These are phyloP conservation scores for Drosophila quasianomalipes DNA, from an alignment of 2,888 invertebrate genomes.

Conservation along the genomic window DNA sequence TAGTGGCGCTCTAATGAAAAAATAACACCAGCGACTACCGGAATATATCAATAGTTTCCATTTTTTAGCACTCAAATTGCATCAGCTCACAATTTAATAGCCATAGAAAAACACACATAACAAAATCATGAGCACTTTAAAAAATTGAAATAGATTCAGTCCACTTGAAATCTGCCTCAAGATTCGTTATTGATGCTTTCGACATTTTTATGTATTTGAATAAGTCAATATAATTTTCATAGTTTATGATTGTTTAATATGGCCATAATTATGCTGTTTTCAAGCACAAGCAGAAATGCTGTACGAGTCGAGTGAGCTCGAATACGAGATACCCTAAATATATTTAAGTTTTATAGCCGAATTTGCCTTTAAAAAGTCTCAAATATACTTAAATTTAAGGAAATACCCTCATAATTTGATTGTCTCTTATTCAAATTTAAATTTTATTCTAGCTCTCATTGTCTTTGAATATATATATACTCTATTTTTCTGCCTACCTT, in stretches of 20 bases:
- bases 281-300: neutral
- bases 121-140: neutral
- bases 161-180: conserved; percentile 19
- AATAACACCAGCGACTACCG: conserved; percentile 75
- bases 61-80: conserved; percentile 34
- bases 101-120: neutral
- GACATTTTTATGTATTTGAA: conserved; percentile 5
- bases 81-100: conserved; percentile 18
- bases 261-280: neutral
- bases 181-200: conserved; percentile 15
- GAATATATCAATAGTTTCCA: conserved; percentile 52
- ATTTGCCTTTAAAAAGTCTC: neutral
- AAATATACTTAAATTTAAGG: too few relatives aligned
- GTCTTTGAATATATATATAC: neutral
- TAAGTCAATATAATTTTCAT: neutral
- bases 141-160: conserved; percentile 5
- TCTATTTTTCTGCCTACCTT: neutral
- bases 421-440: neutral
- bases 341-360: neutral
- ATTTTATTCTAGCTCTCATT: too few relatives aligned
- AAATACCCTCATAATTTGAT: neutral
- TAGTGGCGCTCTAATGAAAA: conserved; percentile 69
- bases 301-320: neutral
- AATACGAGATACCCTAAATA: neutral
- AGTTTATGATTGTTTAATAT: conserved; percentile 28